These are phyloP conservation scores for Caretta caretta DNA, from an alignment of 2,113 vertebrate species.

Conservation along the genomic window DNA sequence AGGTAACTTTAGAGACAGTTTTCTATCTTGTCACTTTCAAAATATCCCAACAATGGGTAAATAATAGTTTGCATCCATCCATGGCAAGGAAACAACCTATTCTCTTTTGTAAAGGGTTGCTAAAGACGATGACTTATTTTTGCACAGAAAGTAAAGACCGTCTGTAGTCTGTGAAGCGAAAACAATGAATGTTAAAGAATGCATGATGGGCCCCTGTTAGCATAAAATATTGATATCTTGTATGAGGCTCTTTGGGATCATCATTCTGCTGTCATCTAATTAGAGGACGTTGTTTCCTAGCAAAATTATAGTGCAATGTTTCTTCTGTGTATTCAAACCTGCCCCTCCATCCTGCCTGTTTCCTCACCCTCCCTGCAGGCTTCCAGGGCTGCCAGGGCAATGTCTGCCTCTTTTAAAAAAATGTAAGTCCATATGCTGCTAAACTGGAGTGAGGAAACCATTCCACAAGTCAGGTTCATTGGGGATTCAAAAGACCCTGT, in stretches of 20 bases:
- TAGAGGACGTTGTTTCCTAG: slow-evolving; percentile 17
- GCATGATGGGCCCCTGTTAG: slow-evolving; percentile 25
- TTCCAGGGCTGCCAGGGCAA: not conserved
- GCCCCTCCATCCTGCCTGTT: not conserved
- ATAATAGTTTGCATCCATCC: slow-evolving; percentile 5
- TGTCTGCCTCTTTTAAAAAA: not conserved
- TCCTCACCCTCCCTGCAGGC: not conserved
- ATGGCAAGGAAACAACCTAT: not conserved
- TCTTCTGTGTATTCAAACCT: not conserved
- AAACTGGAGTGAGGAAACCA: not conserved
- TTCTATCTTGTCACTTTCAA: not conserved
- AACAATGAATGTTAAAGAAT: slow-evolving; percentile 47
- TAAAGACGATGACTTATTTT: slow-evolving; percentile 15
- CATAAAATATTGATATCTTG: slow-evolving; percentile 43
- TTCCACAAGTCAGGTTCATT: not conserved
- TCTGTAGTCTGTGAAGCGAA: not conserved
- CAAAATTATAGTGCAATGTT: not conserved
- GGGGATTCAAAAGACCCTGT: not conserved
- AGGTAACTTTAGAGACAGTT: slow-evolving; percentile 39
- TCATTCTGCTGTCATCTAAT: slow-evolving; percentile 19
- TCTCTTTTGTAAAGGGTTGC: slow-evolving; percentile 27
- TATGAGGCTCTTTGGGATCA: not conserved
- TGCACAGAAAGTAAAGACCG: not conserved
- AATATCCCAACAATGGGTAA: slow-evolving; percentile 29
- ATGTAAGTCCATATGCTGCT: not conserved